Evolutionary conservation across 2,888 invertebrate genomes (phyloP), one percentile per base, ranked within the genome.

Genomic region (Drosophila fungiperda): DNA sequence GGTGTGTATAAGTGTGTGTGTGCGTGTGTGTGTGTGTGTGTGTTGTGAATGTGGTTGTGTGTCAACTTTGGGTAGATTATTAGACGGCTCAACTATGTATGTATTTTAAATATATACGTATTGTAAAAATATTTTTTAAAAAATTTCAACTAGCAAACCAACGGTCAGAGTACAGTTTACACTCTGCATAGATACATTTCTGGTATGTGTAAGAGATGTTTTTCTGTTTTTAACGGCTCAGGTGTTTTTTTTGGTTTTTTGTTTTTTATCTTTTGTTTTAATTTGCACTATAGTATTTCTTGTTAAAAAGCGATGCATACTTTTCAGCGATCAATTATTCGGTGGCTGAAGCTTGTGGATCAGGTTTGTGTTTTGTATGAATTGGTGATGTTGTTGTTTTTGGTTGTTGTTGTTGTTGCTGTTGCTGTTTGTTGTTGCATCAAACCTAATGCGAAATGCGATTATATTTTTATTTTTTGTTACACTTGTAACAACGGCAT

Each of bases 161-260:
- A 88, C 86, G 80, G 80, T 83, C 79, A 79, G 77, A 82, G 86
- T 89, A 89, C 89, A 89, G 89, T 89, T 89, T 87, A 89, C 89
- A 83, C 89, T 87, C 79, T 74, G 69, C 64, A 69, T 69, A 76
- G 52, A 72, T 63, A 20, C 50, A 15, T 63, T n/a, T 64, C 32
- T 68, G 36, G 26, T 60, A 35, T 65, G 61, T 68, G 67, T 64
- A 66, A 67, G 50, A 62, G 52, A 53, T n/a, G n/a, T 36, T 61
- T 53, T 59, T 36, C 74, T 58, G 15, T 54, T 12, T 67, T 68
- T 68, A 67, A 59, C 59, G 79, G 76, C 73, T 76, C 69, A 80
- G 79, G 79, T 80, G 45, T 23, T 23, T 23, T 45, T n/a, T 4
- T 36, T 79, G 73, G 61, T 53, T 67, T 78, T 66, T 60, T 72